phyloP scores from a whole-genome alignment of 2,797 vertebrate species.

The Ceyx erithaca region DNA sequence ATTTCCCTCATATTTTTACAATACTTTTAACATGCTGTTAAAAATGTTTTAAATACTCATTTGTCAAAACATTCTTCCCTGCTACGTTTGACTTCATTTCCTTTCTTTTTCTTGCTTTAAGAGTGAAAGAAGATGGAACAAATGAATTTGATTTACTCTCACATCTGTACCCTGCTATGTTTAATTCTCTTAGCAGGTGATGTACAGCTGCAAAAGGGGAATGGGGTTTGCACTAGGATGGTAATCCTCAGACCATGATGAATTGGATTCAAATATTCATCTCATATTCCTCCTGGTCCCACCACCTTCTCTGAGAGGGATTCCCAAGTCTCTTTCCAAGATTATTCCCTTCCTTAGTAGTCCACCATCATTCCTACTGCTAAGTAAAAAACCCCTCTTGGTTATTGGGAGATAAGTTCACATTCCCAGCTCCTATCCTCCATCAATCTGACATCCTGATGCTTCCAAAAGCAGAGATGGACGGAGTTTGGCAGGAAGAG shows the following conservation, averaged over 20 bases:
- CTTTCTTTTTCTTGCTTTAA: background rate
- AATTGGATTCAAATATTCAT: background rate
- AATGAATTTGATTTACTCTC: slow-evolving; percentile 10
- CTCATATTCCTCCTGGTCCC: background rate
- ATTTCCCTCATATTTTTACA: background rate
- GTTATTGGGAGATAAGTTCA: background rate
- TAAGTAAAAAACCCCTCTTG: background rate
- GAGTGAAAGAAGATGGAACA: background rate
- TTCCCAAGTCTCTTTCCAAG: background rate
- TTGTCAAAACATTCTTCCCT: background rate
- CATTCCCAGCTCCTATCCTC: background rate
- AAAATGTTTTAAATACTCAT: background rate
- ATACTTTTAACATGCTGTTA: slow-evolving; percentile 2
- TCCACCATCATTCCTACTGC: background rate
- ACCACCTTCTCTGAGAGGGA: background rate
- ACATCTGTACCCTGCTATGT: background rate
- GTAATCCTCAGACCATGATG: background rate
- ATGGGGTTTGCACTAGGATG: background rate
- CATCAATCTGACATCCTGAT: background rate
- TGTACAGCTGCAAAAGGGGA: background rate
- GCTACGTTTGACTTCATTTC: background rate
- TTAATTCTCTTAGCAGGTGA: slow-evolving; percentile 14
- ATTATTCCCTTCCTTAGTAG: background rate
- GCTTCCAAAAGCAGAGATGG: background rate
- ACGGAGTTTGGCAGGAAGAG: background rate